Conservation (phyloP, 37 sponge, comb jelly and placozoan species). For the Diacarnus erythraeanus region DNA sequence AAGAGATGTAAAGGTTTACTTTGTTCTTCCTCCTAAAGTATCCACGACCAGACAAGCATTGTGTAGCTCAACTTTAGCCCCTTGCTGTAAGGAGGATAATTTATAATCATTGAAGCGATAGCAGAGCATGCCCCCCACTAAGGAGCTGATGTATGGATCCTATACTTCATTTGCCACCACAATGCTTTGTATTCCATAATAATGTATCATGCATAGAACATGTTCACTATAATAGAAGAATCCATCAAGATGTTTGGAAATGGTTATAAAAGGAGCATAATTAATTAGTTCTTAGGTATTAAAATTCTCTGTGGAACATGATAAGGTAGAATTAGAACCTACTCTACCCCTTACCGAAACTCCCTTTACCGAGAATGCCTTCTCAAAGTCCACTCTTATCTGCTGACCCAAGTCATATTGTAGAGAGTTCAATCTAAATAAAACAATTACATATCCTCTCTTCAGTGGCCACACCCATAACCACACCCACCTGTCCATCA, state of each 20-base stretch:
- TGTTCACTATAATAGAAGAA: no score
- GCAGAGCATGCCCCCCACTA: neutral
- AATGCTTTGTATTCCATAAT: no score
- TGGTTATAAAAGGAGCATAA: no score
- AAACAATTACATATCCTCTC: neutral
- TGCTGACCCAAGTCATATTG: conserved; percentile 84
- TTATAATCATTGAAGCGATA: neutral
- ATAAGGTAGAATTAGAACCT: neutral
- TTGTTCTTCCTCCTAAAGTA: conserved; percentile 46
- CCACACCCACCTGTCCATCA: conserved; percentile 53
- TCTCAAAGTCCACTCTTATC: conserved; percentile 89
- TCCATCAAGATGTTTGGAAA: no score
- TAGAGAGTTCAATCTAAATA: conserved; percentile 37
- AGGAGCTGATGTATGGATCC: neutral
- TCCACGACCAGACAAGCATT: conserved; percentile 78
- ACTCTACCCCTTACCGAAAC: conserved; percentile 41
- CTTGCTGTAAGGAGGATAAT: conserved; percentile 28
- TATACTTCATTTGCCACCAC: no score
- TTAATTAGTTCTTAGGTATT: no score
- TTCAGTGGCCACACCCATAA: neutral
- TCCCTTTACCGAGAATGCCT: conserved; percentile 74
- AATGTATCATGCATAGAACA: neutral
- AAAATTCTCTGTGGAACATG: no score
- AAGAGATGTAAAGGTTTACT: conserved; percentile 19
- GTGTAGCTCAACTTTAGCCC: conserved; percentile 56